phyloP scores from a whole-genome alignment of 2,113 vertebrate species.

The Aythya baeri region DNA sequence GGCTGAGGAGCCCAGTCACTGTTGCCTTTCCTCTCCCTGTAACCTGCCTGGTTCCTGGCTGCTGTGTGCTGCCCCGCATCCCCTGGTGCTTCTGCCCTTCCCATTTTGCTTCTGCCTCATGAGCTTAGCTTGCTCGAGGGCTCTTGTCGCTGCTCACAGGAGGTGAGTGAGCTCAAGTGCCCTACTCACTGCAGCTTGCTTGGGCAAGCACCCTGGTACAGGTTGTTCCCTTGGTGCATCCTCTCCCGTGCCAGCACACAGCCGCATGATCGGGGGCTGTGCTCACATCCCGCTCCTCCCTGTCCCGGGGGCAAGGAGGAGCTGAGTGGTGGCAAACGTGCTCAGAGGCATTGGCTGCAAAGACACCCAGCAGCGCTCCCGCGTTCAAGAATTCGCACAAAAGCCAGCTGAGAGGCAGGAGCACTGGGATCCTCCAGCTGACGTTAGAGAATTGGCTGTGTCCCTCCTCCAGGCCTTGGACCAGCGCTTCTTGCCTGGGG shows the following conservation, averaged over 20 bases:
- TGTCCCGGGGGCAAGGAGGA: background rate
- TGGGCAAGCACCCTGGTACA: background rate
- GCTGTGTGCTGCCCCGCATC: background rate
- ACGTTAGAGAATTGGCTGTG: accelerated
- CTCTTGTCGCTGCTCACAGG: background rate
- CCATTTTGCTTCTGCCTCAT: accelerated
- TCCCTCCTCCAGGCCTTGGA: background rate
- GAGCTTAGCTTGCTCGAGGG: background rate
- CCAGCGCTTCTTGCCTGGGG: background rate
- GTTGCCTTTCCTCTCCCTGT: background rate
- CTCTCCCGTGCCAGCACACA: background rate
- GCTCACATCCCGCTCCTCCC: background rate
- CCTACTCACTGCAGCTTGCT: background rate
- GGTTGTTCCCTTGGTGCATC: background rate
- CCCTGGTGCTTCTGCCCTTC: background rate
- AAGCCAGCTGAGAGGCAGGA: background rate
- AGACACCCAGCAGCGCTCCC: accelerated
- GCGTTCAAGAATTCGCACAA: background rate
- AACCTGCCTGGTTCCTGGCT: background rate
- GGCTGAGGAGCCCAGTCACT: background rate
- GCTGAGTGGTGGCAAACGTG: background rate
- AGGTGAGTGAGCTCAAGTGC: background rate
- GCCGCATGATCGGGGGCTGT: background rate
- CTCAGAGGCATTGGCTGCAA: background rate
- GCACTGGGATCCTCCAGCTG: background rate